Base-by-base conservation (phyloP, 2,113 vertebrate species). In the Danionella cerebrum region DNA sequence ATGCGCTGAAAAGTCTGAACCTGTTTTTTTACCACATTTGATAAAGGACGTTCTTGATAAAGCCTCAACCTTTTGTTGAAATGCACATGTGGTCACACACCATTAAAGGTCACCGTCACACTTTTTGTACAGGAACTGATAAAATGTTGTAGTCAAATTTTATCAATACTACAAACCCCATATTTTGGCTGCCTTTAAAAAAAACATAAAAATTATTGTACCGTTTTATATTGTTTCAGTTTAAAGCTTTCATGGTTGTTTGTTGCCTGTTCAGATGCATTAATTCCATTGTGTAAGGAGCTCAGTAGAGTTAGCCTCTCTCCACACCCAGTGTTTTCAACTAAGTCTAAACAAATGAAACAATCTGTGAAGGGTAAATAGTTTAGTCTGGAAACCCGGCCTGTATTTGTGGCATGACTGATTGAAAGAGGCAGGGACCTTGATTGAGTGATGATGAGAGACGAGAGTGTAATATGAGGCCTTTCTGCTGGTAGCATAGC, bases 401-500 rank as follows among this genome's bases (percentile, higher is more conserved):
- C 21, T 25, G 8, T 5, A 13, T 10, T 16, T 3, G 55, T 58
- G 55, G 33, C 11, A 38, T 38, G n/a, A n/a, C 53, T 22, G 14
- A 14, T 38, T 24, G 21, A 41, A 41, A 25, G 3, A 2, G 54
- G 8, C 38, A 14, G 16, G 19, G 3, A 41, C 14, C 13, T 13
- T 18, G 14, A 12, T 2, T 6, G 54, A 11, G 3, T 12, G 22
- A 42, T 44, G 14, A 25, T 2, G 13, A 42, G 55, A 42, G 21
- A 35, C 9, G 21, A 16, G 4, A 54, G 53, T 59, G 55, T 58
- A 18, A 59, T 12, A 25, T 42, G 38, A 59, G 55, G 21, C 29
- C n/a, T 59, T 41, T 14, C 55, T 39, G 27, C 8, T 53, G 18
- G 50, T 82, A 74, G 59, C 80, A 72, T 72, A 81, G 65, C 77